Base-by-base conservation (phyloP, 2,888 invertebrate species). In the Microplitis manilae region DNA sequence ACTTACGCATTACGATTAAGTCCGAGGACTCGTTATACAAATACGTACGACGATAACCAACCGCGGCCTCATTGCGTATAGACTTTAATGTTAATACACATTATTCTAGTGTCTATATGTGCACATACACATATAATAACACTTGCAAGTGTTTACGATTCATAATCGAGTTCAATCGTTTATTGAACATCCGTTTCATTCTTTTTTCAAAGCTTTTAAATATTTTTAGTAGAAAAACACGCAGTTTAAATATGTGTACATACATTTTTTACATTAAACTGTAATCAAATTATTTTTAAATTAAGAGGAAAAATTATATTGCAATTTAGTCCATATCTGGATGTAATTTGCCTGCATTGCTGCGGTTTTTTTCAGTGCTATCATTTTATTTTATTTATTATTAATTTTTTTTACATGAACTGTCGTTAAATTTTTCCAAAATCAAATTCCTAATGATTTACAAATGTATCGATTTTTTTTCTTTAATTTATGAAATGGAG, bases 1-100 rank as follows among this genome's bases (percentile, higher is more conserved):
- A 82, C 81, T 85, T 82, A 80, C 81, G 82, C 68, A 68, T 39
- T 72, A 80, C 82, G 82, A 86, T 86, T 85, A 83, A 85, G 82
- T 84, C 80, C 83, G 83, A 84, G 83, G 83, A 84, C 84, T 85
- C 81, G 82, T 82, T 80, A 79, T 76, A 82, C 79, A 81, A 75
- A 83, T 80, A 77, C 70, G 68, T 79, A 69, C 64, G 59, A 84
- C 78, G 79, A 76, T 76, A 76, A 76, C 76, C 38, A 76, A 65
- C 9, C 41, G 20, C 70, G 79, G 76, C 83, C 80, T 83, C 77
- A 79, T 75, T 76, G 73, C 68, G 68, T 69, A 75, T 77, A 79
- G 71, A 71, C 62, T 61, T 71, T 71, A 50, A 60, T 9, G 69
- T 50, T 71, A 13, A 20, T 38, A 17, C 59, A 59, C 40, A 69